A percentile compares a stretch with the other conserved stretches of the same genome.
These are phyloP conservation scores for Turdus rufiventris DNA, from an alignment of 2,113 vertebrate species.

Conservation along the genomic window DNA sequence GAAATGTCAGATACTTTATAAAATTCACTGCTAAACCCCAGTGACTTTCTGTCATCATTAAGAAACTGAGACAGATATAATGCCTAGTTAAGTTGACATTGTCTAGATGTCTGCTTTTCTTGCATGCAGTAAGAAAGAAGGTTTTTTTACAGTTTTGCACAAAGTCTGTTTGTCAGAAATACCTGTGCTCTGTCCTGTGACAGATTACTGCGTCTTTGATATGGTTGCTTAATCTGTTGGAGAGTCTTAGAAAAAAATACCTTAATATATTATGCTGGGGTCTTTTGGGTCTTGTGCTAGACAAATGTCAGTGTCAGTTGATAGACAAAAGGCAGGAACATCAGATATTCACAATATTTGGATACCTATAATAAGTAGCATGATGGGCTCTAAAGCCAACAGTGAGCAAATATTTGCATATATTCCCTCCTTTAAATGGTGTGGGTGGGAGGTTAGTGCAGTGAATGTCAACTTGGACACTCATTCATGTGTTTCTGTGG, in stretches of 20 bases:
- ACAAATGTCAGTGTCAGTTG: not conserved
- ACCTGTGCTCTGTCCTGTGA: not conserved
- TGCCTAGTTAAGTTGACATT: not conserved
- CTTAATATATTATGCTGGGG: not conserved
- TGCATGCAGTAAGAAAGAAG: not conserved
- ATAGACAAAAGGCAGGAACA: not conserved
- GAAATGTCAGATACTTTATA: not conserved
- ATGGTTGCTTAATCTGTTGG: not conserved
- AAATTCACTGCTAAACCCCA: not conserved
- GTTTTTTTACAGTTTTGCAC: not conserved
- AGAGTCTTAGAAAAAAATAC: not conserved
- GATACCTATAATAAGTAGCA: not conserved
- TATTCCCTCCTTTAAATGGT: not conserved
- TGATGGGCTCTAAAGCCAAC: not conserved
- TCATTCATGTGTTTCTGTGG: not conserved
- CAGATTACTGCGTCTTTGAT: not conserved
- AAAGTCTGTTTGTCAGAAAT: not conserved
- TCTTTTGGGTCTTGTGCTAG: not conserved
- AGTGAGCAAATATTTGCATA: not conserved
- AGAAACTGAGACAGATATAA: not conserved
- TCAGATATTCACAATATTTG: not conserved
- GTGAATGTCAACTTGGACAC: not conserved
- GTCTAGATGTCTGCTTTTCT: not conserved
- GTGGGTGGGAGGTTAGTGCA: accelerated
- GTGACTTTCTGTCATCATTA: not conserved